A percentile compares a stretch with the other conserved stretches of the same genome.
Evolutionary conservation across 2,888 invertebrate species (phyloP).

Genomic region (Hedychridium roseum): DNA sequence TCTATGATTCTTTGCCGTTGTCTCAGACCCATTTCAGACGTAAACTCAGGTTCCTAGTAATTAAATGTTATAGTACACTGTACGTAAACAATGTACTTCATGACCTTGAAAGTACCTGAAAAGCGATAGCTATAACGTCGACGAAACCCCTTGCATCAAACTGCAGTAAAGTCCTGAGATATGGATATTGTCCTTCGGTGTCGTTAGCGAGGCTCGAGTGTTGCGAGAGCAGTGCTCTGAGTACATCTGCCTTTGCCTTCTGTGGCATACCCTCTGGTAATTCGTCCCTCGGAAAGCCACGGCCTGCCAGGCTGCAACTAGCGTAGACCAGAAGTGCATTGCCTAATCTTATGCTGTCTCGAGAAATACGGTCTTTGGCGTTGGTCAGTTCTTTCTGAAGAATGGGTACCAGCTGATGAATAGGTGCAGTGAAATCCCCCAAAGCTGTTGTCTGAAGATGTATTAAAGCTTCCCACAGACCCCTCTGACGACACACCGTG

Average conservation of each 20-base stretch:
- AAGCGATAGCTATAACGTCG: constrained; percentile 85
- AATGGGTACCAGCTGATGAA: constrained; percentile 71
- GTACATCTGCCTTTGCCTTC: constrained; percentile 78
- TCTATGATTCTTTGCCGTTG: constrained; percentile 81
- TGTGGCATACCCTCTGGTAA: constrained; percentile 71
- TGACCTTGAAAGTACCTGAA: no score
- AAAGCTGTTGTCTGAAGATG: constrained; percentile 75
- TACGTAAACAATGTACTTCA: no score
- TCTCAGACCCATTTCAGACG: constrained; percentile 74
- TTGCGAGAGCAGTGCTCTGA: constrained; percentile 74
- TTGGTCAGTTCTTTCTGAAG: constrained; percentile 62
- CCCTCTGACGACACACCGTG: constrained; percentile 70
- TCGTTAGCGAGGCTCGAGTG: constrained; percentile 72
- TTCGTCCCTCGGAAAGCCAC: constrained; percentile 77
- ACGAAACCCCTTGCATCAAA: constrained; percentile 88
- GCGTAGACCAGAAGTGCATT: constrained; percentile 87
- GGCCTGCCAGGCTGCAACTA: constrained; percentile 86
- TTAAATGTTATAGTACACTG: no score
- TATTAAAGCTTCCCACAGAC: constrained; percentile 73
- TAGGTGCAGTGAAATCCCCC: constrained; percentile 73
- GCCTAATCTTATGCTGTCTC: constrained; percentile 69
- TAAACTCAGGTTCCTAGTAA: constrained; percentile 82
- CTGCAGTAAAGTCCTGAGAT: constrained; percentile 76
- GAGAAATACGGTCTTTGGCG: constrained; percentile 34
- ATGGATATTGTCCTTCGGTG: constrained; percentile 75